Conservation (phyloP, 2,888 invertebrate species). For the Cheilosia vernalis region DNA sequence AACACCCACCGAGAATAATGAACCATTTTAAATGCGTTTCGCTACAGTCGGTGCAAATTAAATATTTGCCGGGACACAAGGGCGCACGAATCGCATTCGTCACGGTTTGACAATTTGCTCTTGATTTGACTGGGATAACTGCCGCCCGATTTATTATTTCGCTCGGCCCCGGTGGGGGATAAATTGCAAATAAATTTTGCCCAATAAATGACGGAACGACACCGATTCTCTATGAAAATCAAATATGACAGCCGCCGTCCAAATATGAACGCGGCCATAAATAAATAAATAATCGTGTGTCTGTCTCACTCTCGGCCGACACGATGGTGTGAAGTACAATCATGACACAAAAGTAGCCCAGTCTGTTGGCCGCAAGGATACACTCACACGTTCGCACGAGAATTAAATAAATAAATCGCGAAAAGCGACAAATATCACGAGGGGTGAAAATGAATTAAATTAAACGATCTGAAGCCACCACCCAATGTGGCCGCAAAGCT, state of each 20-base stretch:
- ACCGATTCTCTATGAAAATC: slow-evolving; percentile 34
- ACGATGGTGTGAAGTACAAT: slow-evolving; percentile 67
- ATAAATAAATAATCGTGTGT: slow-evolving; percentile 46
- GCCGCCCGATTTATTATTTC: slow-evolving; percentile 19
- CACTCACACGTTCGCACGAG: slow-evolving; percentile 18
- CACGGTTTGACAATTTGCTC: slow-evolving; percentile 69
- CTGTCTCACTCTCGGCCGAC: slow-evolving; percentile 11
- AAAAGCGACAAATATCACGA: slow-evolving; percentile 69
- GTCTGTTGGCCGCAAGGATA: slow-evolving; percentile 22
- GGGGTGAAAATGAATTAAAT: slow-evolving; percentile 75
- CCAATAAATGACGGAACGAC: slow-evolving; percentile 45
- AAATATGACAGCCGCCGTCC: slow-evolving; percentile 23
- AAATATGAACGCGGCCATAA: slow-evolving; percentile 48
- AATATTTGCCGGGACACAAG: slow-evolving; percentile 68
- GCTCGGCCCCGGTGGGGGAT: background rate
- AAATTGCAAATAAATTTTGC: slow-evolving; percentile 30
- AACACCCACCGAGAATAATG: slow-evolving; percentile 70
- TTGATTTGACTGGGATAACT: slow-evolving; percentile 46
- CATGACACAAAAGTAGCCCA: slow-evolving; percentile 68
- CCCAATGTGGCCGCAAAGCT: slow-evolving; percentile 47
- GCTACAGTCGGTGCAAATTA: slow-evolving; percentile 75
- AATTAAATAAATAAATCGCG: slow-evolving; percentile 74
- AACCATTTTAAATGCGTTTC: slow-evolving; percentile 74
- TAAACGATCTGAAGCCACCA: slow-evolving; percentile 71
- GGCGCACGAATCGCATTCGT: slow-evolving; percentile 53